Conservation (phyloP, 2,113 vertebrate species). For the Anguilla rostrata region DNA sequence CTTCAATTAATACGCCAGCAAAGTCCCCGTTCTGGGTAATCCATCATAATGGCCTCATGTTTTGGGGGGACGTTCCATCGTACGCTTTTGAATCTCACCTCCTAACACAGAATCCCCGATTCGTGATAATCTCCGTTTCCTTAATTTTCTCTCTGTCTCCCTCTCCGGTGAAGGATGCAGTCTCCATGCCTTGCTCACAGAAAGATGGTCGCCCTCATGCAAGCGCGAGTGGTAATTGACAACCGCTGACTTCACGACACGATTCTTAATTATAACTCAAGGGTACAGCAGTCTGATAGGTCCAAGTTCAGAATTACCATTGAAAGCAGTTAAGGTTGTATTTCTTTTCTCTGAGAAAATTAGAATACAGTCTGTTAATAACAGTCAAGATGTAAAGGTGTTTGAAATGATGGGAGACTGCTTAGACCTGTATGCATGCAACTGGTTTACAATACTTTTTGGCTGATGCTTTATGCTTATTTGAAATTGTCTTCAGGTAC, state of each 20-base stretch:
- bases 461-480: constrained; percentile 16
- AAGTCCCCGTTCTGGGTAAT: constrained; percentile 72
- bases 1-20: constrained; percentile 74
- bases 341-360: constrained; percentile 56
- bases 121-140: constrained; percentile 69
- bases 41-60: constrained; percentile 73
- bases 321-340: constrained; percentile 61
- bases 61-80: constrained; percentile 66
- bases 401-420: constrained; percentile 8
- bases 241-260: constrained; percentile 67
- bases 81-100: constrained; percentile 68
- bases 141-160: constrained; percentile 60
- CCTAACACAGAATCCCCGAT: constrained; percentile 66
- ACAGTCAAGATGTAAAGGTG: constrained; percentile 29
- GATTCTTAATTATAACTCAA: constrained; percentile 75
- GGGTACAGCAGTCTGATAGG: constrained; percentile 61
- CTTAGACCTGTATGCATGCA: constrained; percentile 54
- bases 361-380: constrained; percentile 61
- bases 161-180: constrained; percentile 60
- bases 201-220: constrained; percentile 60
- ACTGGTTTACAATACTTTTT: constrained; percentile 46
- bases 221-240: constrained; percentile 74
- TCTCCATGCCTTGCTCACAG: constrained; percentile 61
- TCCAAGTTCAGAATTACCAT: constrained; percentile 56
- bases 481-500: constrained; percentile 32